Percentiles rank a stretch among this genome's conserved stretches.
Conservation (phyloP, 2,888 invertebrate species). For the Parnassius mnemosyne region DNA sequence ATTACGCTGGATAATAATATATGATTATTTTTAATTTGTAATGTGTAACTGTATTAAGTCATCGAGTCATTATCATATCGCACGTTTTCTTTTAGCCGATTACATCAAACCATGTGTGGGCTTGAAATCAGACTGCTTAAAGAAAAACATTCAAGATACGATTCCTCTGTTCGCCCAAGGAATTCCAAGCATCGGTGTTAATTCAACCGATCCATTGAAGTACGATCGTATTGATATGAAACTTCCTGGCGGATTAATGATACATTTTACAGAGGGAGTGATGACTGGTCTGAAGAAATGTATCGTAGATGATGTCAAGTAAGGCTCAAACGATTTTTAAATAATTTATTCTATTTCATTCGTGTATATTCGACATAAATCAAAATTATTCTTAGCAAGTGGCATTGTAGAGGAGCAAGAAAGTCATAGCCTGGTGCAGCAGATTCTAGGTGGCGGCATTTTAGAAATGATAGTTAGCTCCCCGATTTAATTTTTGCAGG, state of each 20-base stretch:
- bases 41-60: too few species aligned
- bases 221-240: slow-evolving; percentile 41
- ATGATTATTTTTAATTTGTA: too few species aligned
- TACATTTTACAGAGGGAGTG: slow-evolving; percentile 50
- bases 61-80: too few species aligned
- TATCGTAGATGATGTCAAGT: slow-evolving; percentile 50
- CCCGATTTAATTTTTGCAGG: too few species aligned
- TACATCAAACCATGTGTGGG: slow-evolving; percentile 52
- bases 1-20: too few species aligned
- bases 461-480: too few species aligned
- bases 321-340: slow-evolving; percentile 31
- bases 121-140: slow-evolving; percentile 52
- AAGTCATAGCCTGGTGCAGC: too few species aligned
- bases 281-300: slow-evolving; percentile 60
- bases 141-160: slow-evolving; percentile 47
- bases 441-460: too few species aligned
- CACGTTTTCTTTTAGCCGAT: slow-evolving; percentile 39
- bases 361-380: too few species aligned
- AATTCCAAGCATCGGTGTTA: slow-evolving; percentile 49
- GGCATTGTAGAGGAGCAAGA: too few species aligned
- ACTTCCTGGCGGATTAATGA: slow-evolving; percentile 54
- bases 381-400: too few species aligned
- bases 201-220: slow-evolving; percentile 48
- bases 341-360: too few species aligned
- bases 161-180: slow-evolving; percentile 55